Evolutionary conservation across 1,140 invertebrate species (phyloP), one percentile per base, ranked within the genome.

Genomic region (Andricus grossulariae): DNA sequence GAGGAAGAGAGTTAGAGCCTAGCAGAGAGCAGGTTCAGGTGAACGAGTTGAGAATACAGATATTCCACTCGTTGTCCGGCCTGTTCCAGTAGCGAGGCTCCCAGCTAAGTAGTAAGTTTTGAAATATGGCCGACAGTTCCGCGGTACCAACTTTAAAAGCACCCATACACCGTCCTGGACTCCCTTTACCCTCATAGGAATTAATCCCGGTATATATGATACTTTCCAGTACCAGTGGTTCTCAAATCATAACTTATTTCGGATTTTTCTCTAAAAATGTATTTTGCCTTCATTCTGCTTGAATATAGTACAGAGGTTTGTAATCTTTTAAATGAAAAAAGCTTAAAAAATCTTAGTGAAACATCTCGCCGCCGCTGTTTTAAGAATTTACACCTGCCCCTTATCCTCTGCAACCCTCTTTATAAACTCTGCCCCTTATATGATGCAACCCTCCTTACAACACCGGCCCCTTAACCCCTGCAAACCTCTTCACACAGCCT

Each of bases 71-170:
- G 72, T 76, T 70, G 78, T 83, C 80, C 83, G 51, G 74, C 74
- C 80, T 77, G 73, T 75, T 73, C 57, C 70, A 77, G 71, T 72
- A 57, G 75, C 75, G 74, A n/a, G 66, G 66, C 15, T 15, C 45
- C 50, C 54, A 60, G 66, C 81, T 85, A 86, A 87, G 86, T 86
- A 80, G 78, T 80, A 87, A 88, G 80, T 87, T 86, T 84, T 84
- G 83, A 87, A 87, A 88, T 86, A 87, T 80, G 79, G 39, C 52
- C 70, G 60, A 70, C 79, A 55, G 71, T 71, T 54, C 52, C 49
- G 13, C 18, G 19, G 32, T 25, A 66, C 15, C 76, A 72, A 71
- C 39, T 60, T 66, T 39, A 66, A 66, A 16, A 66, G 60, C 57
- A 32, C 12, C 18, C 25, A 72, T 50, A 71, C 50, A 13, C 21